Base-by-base conservation (phyloP, 2,888 invertebrate species). In the Lissonota sp. region DNA sequence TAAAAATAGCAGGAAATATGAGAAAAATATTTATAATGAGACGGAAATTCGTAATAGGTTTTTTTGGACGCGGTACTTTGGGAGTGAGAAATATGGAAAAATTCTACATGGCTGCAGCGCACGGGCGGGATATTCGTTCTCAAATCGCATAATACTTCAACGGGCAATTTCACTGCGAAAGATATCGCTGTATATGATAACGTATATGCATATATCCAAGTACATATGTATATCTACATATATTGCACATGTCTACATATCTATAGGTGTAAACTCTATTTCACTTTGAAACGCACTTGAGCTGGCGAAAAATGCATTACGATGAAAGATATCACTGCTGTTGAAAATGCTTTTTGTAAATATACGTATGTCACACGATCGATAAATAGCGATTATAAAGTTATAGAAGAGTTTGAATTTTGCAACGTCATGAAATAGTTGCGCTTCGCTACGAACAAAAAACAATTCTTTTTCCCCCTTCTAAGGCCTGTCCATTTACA, bases 1-100 rank as follows among this genome's bases (percentile, higher is more conserved):
- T 37, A 5, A n/a, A 49, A 71, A 71, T 39, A 51, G n/a, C 8
- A 14, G 12, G 14, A 57, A 55, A 57, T 64, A 73, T 55, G 42
- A 51, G 58, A 7, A 58, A 51, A 74, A 74, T 74, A 51, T 58
- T 66, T 51, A 66, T 58, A 40, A 49, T 40, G 49, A 51, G 26
- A 16, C 8, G 12, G 51, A 58, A 49, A 73, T 39, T 58, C 10
- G 58, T 58, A 74, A 66, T 74, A 51, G 14, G 49, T n/a, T 40
- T 58, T n/a, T 26, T 26, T 26, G 51, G 26, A 37, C 40, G 49
- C 40, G 39, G 58, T 49, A 10, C 49, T 4, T 26, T 26, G 4
- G 39, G 64, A 67, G 39, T n/a, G 40, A 51, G 60, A 58, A 49
- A 60, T 73, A 55, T 37, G 39, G 14, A 58, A 58, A 42, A 40